phyloP scores from a whole-genome alignment of 2,113 vertebrate species.

The Rhinopomastus cyanomelas region DNA sequence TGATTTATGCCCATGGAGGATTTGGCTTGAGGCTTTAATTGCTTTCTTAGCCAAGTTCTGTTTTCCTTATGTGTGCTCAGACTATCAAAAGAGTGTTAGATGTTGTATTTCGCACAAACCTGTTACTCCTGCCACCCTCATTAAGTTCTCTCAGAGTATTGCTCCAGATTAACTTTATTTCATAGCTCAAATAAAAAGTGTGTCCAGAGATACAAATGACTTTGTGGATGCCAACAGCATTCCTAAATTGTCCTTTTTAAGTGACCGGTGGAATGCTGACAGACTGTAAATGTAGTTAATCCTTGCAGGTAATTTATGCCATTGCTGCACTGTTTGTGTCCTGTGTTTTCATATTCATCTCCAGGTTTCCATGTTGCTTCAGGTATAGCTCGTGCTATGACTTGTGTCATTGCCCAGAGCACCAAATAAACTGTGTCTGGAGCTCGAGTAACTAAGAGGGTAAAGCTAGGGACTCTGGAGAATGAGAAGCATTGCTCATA shows the following conservation, averaged over 20 bases:
- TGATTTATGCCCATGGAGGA: constrained; percentile 20
- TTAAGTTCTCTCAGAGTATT: background rate
- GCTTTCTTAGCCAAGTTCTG: constrained; percentile 23
- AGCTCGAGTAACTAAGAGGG: background rate
- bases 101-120: background rate
- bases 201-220: background rate
- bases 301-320: background rate
- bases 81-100: constrained; percentile 6
- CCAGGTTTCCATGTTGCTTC: background rate
- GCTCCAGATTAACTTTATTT: background rate
- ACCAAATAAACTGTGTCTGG: background rate
- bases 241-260: background rate
- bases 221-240: background rate
- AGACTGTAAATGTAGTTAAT: background rate
- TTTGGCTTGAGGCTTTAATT: constrained; percentile 35
- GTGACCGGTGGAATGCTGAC: background rate
- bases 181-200: background rate
- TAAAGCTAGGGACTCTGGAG: background rate
- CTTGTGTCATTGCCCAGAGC: background rate
- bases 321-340: background rate
- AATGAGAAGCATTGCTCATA: background rate
- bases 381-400: background rate
- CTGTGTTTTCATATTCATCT: background rate
- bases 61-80: constrained; percentile 21
- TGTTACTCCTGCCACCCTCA: background rate